phyloP scores from a whole-genome alignment of 2,113 vertebrate genomes.

The Procavia capensis region DNA sequence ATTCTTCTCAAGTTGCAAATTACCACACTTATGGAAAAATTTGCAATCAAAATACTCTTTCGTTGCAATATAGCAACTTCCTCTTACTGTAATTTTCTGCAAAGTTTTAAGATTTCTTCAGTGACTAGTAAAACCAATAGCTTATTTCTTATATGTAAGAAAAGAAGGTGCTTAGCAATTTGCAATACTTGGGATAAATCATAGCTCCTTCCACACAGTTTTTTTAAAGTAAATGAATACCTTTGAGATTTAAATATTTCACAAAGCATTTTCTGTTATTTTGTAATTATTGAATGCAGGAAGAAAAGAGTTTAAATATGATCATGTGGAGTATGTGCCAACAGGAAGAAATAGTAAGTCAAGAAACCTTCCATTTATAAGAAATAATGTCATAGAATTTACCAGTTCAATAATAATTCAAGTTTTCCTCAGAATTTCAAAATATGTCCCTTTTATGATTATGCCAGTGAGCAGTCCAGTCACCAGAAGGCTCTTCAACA shows the following conservation, averaged over 20 bases:
- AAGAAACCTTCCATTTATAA: constrained; percentile 41
- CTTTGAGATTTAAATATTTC: constrained; percentile 66
- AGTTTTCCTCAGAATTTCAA: neutral
- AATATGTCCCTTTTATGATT: neutral
- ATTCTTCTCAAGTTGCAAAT: constrained; percentile 82
- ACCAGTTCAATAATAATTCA: neutral
- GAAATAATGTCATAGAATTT: constrained; percentile 1
- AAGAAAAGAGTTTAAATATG: constrained; percentile 61
- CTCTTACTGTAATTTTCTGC: constrained; percentile 76
- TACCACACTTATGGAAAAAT: constrained; percentile 74
- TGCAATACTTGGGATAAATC: constrained; percentile 68
- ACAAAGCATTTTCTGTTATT: constrained; percentile 41
- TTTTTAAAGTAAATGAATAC: constrained; percentile 56
- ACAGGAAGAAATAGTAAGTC: constrained; percentile 33
- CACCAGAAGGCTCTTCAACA: neutral
- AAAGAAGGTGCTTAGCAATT: constrained; percentile 65
- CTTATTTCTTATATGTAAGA: constrained; percentile 73
- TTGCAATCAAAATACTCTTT: constrained; percentile 79
- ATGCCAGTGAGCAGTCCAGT: neutral
- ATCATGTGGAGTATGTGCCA: neutral
- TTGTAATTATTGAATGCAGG: constrained; percentile 42
- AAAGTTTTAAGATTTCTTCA: constrained; percentile 75
- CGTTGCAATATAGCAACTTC: constrained; percentile 76
- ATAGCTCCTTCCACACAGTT: constrained; percentile 58
- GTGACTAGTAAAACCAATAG: constrained; percentile 69